A percentile compares a stretch with the other conserved stretches of the same genome.
phyloP scores from a whole-genome alignment of 2,888 invertebrate species.

The Cosmia pyralina region DNA sequence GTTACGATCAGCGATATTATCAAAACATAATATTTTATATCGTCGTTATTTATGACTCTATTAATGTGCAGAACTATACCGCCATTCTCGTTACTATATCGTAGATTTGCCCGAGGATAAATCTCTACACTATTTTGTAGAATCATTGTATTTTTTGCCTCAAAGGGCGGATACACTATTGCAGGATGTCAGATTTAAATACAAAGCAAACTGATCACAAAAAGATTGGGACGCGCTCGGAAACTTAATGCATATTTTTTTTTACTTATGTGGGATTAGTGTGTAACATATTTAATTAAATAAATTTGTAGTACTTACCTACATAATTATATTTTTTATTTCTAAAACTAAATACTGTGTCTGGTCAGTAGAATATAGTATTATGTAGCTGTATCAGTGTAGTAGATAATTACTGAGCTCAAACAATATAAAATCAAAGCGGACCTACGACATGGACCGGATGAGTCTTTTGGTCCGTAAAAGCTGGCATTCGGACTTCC shows the following conservation, averaged over 20 bases:
- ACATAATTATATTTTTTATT: no score
- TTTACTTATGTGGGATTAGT: not conserved
- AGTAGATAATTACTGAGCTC: no score
- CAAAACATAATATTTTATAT: conserved; percentile 39
- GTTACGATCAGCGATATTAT: conserved; percentile 43
- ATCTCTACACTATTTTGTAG: not conserved
- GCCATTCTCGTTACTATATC: conserved; percentile 10
- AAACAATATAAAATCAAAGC: not conserved
- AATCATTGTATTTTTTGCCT: not conserved
- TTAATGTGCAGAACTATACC: conserved; percentile 19
- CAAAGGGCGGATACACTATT: conserved; percentile 6
- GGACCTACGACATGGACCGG: no score
- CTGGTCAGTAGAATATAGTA: no score
- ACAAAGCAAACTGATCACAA: conserved; percentile 37
- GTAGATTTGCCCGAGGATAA: not conserved
- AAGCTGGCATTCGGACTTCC: not conserved
- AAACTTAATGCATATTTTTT: conserved; percentile 26
- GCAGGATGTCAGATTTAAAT: conserved; percentile 40
- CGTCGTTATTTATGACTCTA: conserved; percentile 27
- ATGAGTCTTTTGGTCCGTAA: not conserved
- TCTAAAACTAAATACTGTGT: not conserved
- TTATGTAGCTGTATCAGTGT: no score
- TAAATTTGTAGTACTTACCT: not conserved
- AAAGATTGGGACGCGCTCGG: conserved; percentile 29
- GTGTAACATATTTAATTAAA: not conserved